phyloP scores from a whole-genome alignment of 2,113 vertebrate species.

The Solea senegalensis region DNA sequence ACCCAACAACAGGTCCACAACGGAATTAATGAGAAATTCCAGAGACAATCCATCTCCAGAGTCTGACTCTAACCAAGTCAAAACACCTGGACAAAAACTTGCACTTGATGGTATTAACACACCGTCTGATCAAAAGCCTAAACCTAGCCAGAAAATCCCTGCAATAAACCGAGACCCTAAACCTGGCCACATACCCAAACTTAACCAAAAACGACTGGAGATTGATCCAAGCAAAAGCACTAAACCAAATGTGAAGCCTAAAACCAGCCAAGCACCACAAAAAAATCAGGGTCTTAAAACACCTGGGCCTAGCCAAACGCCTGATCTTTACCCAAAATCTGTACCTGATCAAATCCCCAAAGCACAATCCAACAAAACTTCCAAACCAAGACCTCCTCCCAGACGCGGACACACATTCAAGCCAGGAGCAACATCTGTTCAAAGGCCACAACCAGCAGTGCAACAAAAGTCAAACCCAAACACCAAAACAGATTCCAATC shows the following conservation, averaged over 20 bases:
- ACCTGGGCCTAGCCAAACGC: neutral
- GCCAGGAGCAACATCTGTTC: slow-evolving; percentile 39
- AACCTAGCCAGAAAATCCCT: slow-evolving; percentile 20
- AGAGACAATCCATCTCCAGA: neutral
- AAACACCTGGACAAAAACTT: slow-evolving; percentile 7
- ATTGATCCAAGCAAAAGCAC: slow-evolving; percentile 12
- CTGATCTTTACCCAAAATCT: slow-evolving; percentile 9
- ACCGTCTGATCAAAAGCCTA: slow-evolving; percentile 1
- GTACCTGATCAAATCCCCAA: slow-evolving; percentile 9
- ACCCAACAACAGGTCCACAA: neutral
- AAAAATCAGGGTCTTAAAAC: slow-evolving; percentile 15
- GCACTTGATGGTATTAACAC: neutral
- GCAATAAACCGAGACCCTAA: slow-evolving; percentile 31
- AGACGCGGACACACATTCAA: slow-evolving; percentile 6
- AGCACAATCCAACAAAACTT: slow-evolving; percentile 27
- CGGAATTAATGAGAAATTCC: neutral
- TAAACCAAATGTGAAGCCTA: slow-evolving; percentile 36
- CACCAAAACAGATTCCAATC: slow-evolving; percentile 32
- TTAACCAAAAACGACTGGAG: slow-evolving; percentile 25
- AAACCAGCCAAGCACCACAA: slow-evolving; percentile 20
- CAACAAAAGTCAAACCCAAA: slow-evolving; percentile 31
- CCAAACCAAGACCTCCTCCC: slow-evolving; percentile 8
- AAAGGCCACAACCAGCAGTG: slow-evolving; percentile 36
- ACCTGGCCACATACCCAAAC: slow-evolving; percentile 21
- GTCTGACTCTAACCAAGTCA: slow-evolving; percentile 16